Conservation (phyloP, 1,140 invertebrate species). For the Lethocerus indicus region DNA sequence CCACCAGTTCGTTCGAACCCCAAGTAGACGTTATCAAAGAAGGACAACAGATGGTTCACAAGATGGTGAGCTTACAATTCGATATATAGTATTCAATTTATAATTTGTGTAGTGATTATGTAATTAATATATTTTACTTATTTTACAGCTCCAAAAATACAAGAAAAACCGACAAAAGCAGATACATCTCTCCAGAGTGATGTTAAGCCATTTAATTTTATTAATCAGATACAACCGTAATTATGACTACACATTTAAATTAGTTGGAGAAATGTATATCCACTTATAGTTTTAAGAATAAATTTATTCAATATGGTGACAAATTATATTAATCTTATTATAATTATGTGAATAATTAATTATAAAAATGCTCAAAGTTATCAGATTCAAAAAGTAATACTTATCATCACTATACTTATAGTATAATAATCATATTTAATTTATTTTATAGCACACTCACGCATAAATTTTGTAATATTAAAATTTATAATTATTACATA, state of each 20-base stretch:
- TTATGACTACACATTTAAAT: not conserved
- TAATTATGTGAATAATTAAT: no score
- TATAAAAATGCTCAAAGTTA: no score
- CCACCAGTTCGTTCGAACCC: conserved; percentile 78
- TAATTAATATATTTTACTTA: conserved; percentile 5
- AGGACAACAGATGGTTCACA: conserved; percentile 48
- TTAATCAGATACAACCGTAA: not conserved
- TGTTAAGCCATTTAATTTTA: not conserved
- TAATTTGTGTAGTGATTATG: not conserved
- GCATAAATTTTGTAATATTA: no score
- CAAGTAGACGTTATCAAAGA: conserved; percentile 68
- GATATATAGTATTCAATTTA: not conserved
- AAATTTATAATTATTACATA: no score
- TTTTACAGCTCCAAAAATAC: conserved; percentile 32
- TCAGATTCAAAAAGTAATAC: no score
- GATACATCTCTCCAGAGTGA: not conserved
- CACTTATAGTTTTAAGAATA: no score
- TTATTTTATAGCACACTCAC: no score
- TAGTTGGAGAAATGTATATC: no score
- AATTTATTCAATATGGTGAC: no score
- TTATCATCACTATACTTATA: no score
- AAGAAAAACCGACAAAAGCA: conserved; percentile 23
- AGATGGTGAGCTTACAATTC: conserved; percentile 24
- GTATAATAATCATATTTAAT: no score
- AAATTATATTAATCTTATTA: no score